Evolutionary conservation across 1,140 invertebrate species (phyloP).

Genomic region (Drosophila subpulchrella): DNA sequence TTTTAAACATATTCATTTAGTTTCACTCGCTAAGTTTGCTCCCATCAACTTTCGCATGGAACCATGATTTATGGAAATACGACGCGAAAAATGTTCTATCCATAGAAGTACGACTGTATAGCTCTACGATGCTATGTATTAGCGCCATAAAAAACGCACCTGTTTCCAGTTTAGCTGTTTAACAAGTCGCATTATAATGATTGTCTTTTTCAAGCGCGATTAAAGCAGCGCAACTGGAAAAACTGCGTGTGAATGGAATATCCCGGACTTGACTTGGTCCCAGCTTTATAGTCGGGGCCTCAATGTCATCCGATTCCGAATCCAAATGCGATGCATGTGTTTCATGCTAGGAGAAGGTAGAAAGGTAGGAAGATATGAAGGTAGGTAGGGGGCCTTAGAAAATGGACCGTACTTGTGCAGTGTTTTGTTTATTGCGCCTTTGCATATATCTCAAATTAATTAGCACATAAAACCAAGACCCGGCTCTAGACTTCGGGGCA

Average conservation of each 20-base stretch:
- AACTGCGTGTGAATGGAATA: constrained; percentile 60
- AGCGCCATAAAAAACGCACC: constrained; percentile 37
- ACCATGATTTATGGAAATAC: background rate
- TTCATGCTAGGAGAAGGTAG: background rate
- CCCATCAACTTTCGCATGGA: background rate
- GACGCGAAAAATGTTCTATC: background rate
- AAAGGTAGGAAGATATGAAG: too few species aligned
- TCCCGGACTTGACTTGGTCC: constrained; percentile 26
- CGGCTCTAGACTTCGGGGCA: constrained; percentile 2
- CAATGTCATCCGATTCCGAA: constrained; percentile 59
- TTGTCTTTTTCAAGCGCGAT: constrained; percentile 41
- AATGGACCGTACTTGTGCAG: background rate
- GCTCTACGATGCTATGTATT: background rate
- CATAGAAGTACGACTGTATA: constrained; percentile 7
- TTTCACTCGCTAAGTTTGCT: background rate
- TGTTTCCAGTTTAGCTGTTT: constrained; percentile 36
- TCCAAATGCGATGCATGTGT: constrained; percentile 6
- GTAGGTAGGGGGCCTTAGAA: too few species aligned
- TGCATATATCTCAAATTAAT: constrained; percentile 65
- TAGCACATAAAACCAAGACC: constrained; percentile 40
- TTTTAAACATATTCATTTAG: background rate
- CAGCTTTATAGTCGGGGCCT: constrained; percentile 29
- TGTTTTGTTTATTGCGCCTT: constrained; percentile 39
- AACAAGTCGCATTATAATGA: constrained; percentile 29
- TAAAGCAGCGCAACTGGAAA: constrained; percentile 51